These are phyloP conservation scores for Horisme vitalbata DNA, from an alignment of 2,888 invertebrate species.

Conservation along the genomic window DNA sequence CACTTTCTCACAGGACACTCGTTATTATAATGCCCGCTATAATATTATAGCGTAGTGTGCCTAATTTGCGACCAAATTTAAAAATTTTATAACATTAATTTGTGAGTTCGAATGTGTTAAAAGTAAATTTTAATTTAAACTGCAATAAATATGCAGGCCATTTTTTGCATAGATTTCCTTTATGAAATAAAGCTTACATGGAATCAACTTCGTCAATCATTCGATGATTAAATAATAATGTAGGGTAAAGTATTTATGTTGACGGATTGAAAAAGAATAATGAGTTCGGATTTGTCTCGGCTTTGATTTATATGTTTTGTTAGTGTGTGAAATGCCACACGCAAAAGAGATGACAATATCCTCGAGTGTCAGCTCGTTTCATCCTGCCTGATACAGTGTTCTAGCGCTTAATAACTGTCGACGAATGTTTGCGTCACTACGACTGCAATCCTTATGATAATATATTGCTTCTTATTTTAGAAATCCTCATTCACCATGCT, in stretches of 20 bases:
- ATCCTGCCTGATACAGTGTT: constrained; percentile 65
- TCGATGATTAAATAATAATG: background rate
- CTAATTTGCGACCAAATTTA: too few species aligned
- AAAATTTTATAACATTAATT: too few species aligned
- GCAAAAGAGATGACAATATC: constrained; percentile 60
- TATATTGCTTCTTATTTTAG: constrained; percentile 80
- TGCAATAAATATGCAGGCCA: too few species aligned
- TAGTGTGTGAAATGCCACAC: constrained; percentile 46
- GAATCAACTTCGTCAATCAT: background rate
- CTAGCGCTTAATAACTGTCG: constrained; percentile 80
- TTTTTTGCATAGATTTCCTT: too few species aligned
- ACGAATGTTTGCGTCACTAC: constrained; percentile 74
- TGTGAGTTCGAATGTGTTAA: too few species aligned
- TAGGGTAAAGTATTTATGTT: constrained; percentile 15
- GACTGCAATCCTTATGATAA: constrained; percentile 71
- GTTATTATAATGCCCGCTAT: constrained; percentile 50
- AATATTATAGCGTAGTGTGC: constrained; percentile 63
- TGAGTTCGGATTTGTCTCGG: constrained; percentile 59
- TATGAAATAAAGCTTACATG: too few species aligned
- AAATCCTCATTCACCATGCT: constrained; percentile 72
- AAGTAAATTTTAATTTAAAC: too few species aligned
- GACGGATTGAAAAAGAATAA: constrained; percentile 52
- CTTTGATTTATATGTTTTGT: constrained; percentile 56
- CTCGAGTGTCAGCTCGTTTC: constrained; percentile 51
- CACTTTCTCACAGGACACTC: constrained; percentile 65